Base-by-base conservation (phyloP, 2,888 invertebrate genomes). In the Mylabris sibirica region DNA sequence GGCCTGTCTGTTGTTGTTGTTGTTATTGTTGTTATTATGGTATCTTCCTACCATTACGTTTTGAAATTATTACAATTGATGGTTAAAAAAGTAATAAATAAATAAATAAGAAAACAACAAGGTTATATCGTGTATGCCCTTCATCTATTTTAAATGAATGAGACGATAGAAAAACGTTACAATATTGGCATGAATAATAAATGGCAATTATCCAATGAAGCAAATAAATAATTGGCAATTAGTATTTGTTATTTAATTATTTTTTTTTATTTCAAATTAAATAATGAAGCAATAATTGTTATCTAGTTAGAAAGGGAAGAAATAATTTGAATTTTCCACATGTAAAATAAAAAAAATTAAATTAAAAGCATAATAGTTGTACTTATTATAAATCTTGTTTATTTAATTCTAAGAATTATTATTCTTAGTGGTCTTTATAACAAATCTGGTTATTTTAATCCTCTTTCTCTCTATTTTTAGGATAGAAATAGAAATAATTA, bases 101-200 rank as follows among this genome's bases (percentile, higher is more conserved):
- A 53, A 44, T 44, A 22, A 22, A 53, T 53, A 22, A 22, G 6
- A 4, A 17, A 20, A 49, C 24, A 26, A 57, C 57, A 24, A 57
- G 57, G 57, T 26, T 14, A 57, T 57, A 14, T 24, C 9, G 3
- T 14, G 20, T 17, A 53, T 26, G 26, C 26, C 57, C 57, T 57
- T 57, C 57, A 57, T 57, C 57, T 57, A 57, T 57, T 57, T 57
- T 26, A 57, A 57, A 57, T 57, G 14, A 14, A n/a, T 41, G 17
- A 49, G 49, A 11, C 41, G 5, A n/a, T 0, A n/a, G 49, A 49
- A 49, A 49, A 49, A 49, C 17, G 12, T 14, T n/a, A 26, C 24
- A n/a, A n/a, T 0, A 49, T 49, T 49, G 49, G 49, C 49, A 20
- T 49, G 24, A 57, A 57, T 57, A 24, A 57, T 57, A 24, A 24